A percentile compares a stretch with the other conserved stretches of the same genome.
Conservation (phyloP, 2,113 vertebrate genomes). For the Struthidea cinerea region DNA sequence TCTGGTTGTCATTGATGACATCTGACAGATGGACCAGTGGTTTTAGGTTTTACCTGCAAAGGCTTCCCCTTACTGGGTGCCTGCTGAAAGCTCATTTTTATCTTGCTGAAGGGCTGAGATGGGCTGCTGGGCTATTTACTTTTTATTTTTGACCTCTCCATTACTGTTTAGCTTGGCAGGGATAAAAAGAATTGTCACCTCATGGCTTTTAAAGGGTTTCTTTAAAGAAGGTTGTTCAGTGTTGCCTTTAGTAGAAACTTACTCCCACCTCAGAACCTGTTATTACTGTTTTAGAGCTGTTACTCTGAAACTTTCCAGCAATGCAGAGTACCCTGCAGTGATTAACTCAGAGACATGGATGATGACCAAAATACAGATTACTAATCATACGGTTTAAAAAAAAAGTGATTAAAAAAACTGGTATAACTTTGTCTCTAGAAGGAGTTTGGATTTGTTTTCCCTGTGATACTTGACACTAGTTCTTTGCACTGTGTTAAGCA, state of each 20-base stretch:
- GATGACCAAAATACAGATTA: not conserved
- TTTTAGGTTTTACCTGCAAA: not conserved
- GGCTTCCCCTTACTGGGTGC: not conserved
- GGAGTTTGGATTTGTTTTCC: not conserved
- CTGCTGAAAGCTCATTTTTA: not conserved
- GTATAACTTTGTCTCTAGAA: not conserved
- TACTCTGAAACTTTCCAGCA: not conserved
- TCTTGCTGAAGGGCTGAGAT: not conserved
- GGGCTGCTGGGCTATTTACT: not conserved
- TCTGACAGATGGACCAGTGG: not conserved
- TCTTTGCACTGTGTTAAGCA: not conserved
- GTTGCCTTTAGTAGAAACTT: not conserved
- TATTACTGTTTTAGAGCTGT: not conserved
- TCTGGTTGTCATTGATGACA: accelerated
- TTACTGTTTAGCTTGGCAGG: not conserved
- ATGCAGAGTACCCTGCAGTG: not conserved
- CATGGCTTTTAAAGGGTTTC: not conserved
- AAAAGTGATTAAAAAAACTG: not conserved
- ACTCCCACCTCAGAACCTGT: not conserved
- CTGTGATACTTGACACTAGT: not conserved
- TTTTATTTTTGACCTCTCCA: not conserved
- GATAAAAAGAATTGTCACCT: not conserved
- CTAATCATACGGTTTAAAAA: not conserved
- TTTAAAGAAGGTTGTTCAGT: not conserved
- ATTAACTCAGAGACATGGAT: not conserved